Evolutionary conservation across 2,888 invertebrate genomes (phyloP).

Genomic region (Amiota communis): DNA sequence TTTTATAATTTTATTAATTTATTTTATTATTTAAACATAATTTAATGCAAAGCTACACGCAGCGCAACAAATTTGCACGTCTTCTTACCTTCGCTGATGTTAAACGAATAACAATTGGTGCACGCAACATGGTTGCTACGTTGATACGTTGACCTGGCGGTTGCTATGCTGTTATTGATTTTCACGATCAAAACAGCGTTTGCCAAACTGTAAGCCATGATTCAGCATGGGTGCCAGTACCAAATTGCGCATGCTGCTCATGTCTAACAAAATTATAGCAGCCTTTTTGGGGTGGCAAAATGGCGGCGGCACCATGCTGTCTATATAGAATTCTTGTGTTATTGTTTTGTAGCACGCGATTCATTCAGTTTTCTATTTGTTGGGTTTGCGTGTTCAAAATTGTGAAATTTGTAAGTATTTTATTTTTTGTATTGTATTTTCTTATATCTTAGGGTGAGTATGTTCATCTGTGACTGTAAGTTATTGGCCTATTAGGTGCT

Average conservation of each 20-base stretch:
- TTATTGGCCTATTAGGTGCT: conserved; percentile 41
- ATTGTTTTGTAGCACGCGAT: conserved; percentile 17
- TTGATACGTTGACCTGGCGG: conserved; percentile 51
- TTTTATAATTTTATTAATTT: not conserved
- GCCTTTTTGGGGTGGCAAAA: not conserved
- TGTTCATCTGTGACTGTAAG: not conserved
- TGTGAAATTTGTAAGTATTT: conserved; percentile 33
- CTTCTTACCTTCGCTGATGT: conserved; percentile 56
- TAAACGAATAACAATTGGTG: conserved; percentile 47
- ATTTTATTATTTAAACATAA: not conserved
- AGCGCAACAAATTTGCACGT: conserved; percentile 35
- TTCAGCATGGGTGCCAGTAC: conserved; percentile 19
- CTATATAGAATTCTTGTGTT: not conserved
- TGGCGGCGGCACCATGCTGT: conserved; percentile 13
- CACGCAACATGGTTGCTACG: conserved; percentile 29
- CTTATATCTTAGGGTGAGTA: no score
- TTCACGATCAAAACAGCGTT: conserved; percentile 31
- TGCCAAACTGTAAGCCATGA: conserved; percentile 6
- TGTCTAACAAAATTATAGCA: conserved; percentile 9
- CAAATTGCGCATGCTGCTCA: not conserved
- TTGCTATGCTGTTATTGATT: conserved; percentile 62
- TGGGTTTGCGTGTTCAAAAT: conserved; percentile 37
- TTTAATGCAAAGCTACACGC: not conserved
- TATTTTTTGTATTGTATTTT: conserved; percentile 27
- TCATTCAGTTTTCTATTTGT: conserved; percentile 34